Evolutionary conservation across 2,888 invertebrate species (phyloP).

Genomic region (Micoletzkya japonica): DNA sequence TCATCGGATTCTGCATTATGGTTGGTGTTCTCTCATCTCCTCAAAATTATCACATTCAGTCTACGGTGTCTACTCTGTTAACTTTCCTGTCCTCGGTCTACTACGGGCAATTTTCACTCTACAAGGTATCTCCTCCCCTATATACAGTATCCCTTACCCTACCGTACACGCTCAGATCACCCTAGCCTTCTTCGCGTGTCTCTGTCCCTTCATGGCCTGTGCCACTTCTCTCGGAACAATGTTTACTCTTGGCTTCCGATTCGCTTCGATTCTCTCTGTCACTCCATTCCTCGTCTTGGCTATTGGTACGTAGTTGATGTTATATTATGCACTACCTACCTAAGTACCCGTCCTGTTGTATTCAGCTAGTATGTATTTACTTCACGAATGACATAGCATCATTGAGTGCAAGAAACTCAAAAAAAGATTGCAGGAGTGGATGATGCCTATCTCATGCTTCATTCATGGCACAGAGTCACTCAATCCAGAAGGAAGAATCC

Average conservation of each 20-base stretch:
- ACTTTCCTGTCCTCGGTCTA: conserved; percentile 54
- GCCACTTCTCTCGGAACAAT: conserved; percentile 56
- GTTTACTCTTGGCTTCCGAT: conserved; percentile 54
- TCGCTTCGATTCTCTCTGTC: conserved; percentile 54
- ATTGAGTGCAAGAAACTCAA: background rate
- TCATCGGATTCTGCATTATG: conserved; percentile 47
- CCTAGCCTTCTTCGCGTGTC: conserved; percentile 54
- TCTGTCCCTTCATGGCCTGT: conserved; percentile 61
- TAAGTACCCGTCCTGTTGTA: too few species aligned
- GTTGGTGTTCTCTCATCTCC: background rate
- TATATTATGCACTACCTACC: too few species aligned
- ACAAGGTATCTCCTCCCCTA: conserved; percentile 40
- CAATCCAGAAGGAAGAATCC: conserved; percentile 40
- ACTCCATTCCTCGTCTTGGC: conserved; percentile 59
- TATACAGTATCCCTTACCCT: background rate
- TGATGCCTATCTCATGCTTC: conserved; percentile 61
- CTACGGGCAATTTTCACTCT: conserved; percentile 51
- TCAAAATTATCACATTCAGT: conserved; percentile 14
- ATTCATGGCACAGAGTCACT: conserved; percentile 56
- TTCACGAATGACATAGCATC: background rate
- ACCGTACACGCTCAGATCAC: conserved; percentile 43
- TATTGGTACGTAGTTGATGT: conserved; percentile 48
- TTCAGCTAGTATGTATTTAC: too few species aligned
- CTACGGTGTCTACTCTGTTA: conserved; percentile 44
- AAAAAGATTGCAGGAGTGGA: conserved; percentile 40